Base-by-base conservation (phyloP, 1,140 invertebrate genomes). In the Brachionus plicatilis region DNA sequence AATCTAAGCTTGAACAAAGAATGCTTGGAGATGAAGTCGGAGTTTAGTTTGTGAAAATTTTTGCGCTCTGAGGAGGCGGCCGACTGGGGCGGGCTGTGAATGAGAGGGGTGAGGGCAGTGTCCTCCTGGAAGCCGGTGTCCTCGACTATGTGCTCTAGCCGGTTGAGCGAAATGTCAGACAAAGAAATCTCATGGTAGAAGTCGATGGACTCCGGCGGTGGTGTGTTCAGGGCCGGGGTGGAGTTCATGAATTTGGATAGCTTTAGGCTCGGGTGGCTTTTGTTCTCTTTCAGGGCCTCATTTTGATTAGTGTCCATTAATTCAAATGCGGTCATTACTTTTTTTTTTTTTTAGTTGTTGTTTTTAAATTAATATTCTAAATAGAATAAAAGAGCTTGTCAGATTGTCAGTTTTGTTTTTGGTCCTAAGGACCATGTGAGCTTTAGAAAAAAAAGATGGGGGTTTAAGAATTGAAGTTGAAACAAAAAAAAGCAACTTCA, bases 71-170 rank as follows among this genome's bases (percentile, higher is more conserved):
- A 3, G 7, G 53, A 65, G n/a, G 20, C 53, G 1, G 33, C 33
- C 5, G 79, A 82, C 53, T 82, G 79, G 1, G 79, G 79, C 24
- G 79, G 79, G 3, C 53, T 82, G 11, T 82, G 50, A 65, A 82
- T 29, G 12, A 60, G 17, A 12, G 65, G 50, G n/a, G 29, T 43
- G 8, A 65, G 37, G 0, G 53, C 24, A n/a, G 79, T n/a, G 24
- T 82, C 79, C 17, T 82, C 79, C 12, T 66, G 20, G 20, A 50
- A 47, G 11, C 72, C 43, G 24, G 43, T 27, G 27, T 50, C 72
- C 24, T 50, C 72, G 24, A 50, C 17, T 27, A 76, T 76, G 24
- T 50, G 45, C 7, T 76, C 72, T 27, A 50, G 24, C 3, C 47
- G 43, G 20, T 29, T 50, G 1, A 50, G 33, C 1, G 20, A 20